Evolutionary conservation across 2,113 vertebrate species (phyloP).

Genomic region (Barbus barbus): DNA sequence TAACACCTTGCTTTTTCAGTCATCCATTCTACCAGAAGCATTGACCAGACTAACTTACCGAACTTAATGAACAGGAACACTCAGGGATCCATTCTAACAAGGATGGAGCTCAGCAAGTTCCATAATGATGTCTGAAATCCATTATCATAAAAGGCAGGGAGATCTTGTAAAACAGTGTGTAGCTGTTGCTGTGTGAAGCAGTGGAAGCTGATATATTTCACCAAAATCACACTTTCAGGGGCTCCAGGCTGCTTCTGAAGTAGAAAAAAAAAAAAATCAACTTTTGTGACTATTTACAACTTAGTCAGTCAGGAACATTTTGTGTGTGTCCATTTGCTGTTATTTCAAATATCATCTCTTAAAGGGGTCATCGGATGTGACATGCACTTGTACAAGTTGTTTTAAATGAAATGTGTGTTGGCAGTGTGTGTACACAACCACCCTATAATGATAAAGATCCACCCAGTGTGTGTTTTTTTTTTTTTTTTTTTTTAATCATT

Average conservation of each 20-base stretch:
- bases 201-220: background rate
- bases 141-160: background rate
- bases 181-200: background rate
- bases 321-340: background rate
- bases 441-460: too few relatives aligned
- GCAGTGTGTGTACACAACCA: too few relatives aligned
- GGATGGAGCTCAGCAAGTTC: background rate
- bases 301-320: background rate
- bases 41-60: background rate
- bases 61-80: background rate
- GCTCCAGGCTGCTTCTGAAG: background rate
- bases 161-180: background rate
- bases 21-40: conserved; percentile 6
- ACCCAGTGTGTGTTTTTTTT: too few relatives aligned
- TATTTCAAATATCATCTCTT: background rate
- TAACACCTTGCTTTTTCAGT: background rate
- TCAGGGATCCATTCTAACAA: background rate
- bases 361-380: too few relatives aligned
- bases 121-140: background rate
- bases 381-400: too few relatives aligned
- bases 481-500: too few relatives aligned
- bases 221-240: background rate
- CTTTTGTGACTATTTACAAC: too few relatives aligned
- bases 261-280: too few relatives aligned
- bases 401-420: too few relatives aligned